These are phyloP conservation scores for Zootoca vivipara DNA, from an alignment of 2,113 vertebrate genomes.

Conservation along the genomic window DNA sequence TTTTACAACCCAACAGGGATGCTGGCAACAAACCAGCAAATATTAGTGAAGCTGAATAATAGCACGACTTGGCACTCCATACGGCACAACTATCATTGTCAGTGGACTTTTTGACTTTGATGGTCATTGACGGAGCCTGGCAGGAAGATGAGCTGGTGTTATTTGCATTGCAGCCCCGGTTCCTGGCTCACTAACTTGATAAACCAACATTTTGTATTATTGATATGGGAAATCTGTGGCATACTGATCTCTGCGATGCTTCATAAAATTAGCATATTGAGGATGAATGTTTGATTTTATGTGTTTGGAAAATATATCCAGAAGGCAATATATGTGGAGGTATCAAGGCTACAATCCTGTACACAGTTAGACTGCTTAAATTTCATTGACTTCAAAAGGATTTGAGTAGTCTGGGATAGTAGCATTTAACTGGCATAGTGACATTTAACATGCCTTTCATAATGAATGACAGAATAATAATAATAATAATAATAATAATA, in stretches of 20 bases:
- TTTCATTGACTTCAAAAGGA: not conserved
- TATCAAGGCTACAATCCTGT: not conserved
- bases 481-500: not conserved
- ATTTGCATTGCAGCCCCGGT: conserved; percentile 20
- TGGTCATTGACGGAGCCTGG: conserved; percentile 7
- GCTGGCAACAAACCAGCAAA: conserved; percentile 31
- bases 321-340: not conserved
- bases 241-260: not conserved
- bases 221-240: conserved; percentile 35
- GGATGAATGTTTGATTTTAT: not conserved
- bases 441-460: not conserved
- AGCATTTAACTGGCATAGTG: too few relatives aligned
- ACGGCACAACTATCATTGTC: conserved; percentile 9
- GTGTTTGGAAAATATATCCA: not conserved
- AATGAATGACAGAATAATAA: not conserved
- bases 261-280: not conserved
- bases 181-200: conserved; percentile 24
- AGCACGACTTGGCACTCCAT: conserved; percentile 16
- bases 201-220: not conserved
- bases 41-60: not conserved
- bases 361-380: not conserved
- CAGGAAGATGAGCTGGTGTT: not conserved
- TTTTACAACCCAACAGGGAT: conserved; percentile 33
- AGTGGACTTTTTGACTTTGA: conserved; percentile 14
- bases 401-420: not conserved